These are phyloP conservation scores for Ondatra zibethicus DNA, from an alignment of 2,113 vertebrate genomes.

Conservation along the genomic window DNA sequence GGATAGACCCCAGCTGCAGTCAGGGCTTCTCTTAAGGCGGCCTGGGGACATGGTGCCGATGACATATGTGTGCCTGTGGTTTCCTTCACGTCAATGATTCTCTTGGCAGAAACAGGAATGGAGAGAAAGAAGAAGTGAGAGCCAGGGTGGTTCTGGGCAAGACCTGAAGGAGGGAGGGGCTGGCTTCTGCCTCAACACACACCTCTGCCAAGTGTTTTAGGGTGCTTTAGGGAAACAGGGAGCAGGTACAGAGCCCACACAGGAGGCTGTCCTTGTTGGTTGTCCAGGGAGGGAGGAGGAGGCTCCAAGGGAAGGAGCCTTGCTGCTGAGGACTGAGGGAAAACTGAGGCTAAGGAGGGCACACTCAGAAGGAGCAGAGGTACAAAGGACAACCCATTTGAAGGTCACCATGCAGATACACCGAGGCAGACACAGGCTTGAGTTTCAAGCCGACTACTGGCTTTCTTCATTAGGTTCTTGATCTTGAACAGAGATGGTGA, in stretches of 20 bases:
- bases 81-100: too few relatives aligned
- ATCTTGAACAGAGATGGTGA: not conserved
- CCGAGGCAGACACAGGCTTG: not conserved
- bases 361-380: rapidly evolving
- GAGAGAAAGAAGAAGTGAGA: not conserved
- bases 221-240: not conserved
- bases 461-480: rapidly evolving
- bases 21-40: too few relatives aligned
- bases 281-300: not conserved
- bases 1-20: not conserved
- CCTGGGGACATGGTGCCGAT: not conserved
- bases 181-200: not conserved
- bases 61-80: not conserved
- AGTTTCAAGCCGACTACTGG: rapidly evolving
- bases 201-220: not conserved
- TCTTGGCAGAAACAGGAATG: rapidly evolving
- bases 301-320: not conserved
- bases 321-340: not conserved
- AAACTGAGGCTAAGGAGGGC: not conserved
- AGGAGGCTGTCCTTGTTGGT: rapidly evolving
- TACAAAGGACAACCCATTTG: too few relatives aligned
- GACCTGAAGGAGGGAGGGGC: rapidly evolving
- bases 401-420: not conserved
- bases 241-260: rapidly evolving
- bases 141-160: rapidly evolving